A percentile compares a stretch with the other conserved stretches of the same genome.
Evolutionary conservation across 2,113 vertebrate species (phyloP).

Genomic region (Chlorodrepanis virens): DNA sequence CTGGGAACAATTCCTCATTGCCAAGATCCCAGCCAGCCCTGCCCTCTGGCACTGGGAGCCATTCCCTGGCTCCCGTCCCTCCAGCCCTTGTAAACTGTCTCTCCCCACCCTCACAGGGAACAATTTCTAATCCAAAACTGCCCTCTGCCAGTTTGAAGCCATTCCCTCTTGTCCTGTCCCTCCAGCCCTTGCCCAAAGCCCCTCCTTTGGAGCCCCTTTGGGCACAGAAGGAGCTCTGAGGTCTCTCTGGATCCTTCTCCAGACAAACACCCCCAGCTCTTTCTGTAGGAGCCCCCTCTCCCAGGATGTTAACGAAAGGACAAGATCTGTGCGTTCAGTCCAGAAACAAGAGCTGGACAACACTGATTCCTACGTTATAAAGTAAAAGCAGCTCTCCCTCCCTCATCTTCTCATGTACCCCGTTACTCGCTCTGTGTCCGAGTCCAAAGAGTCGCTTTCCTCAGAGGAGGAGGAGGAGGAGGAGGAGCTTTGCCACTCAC

Average conservation of each 20-base stretch:
- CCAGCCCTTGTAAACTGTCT: fast-evolving
- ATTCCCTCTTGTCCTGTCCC: neutral
- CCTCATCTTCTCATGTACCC: constrained; percentile 73
- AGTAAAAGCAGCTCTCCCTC: neutral
- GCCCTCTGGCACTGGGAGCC: neutral
- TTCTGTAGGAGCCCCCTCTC: neutral
- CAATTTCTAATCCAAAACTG: neutral
- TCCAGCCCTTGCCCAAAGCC: neutral
- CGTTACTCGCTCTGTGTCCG: neutral
- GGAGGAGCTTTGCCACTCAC: neutral
- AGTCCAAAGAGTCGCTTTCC: constrained; percentile 15
- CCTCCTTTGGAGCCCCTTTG: neutral
- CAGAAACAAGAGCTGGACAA: neutral
- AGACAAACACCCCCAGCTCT: neutral
- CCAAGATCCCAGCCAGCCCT: fast-evolving
- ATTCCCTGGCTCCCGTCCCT: neutral
- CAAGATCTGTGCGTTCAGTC: neutral
- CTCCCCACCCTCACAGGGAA: neutral
- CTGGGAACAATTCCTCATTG: neutral
- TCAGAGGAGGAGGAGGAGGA: neutral
- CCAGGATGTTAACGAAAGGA: neutral
- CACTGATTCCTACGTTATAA: fast-evolving
- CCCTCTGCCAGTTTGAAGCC: neutral
- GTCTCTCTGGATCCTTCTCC: neutral
- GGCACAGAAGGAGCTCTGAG: neutral